Evolutionary conservation across 2,888 invertebrate genomes (phyloP).

Genomic region (Cenopis cana): DNA sequence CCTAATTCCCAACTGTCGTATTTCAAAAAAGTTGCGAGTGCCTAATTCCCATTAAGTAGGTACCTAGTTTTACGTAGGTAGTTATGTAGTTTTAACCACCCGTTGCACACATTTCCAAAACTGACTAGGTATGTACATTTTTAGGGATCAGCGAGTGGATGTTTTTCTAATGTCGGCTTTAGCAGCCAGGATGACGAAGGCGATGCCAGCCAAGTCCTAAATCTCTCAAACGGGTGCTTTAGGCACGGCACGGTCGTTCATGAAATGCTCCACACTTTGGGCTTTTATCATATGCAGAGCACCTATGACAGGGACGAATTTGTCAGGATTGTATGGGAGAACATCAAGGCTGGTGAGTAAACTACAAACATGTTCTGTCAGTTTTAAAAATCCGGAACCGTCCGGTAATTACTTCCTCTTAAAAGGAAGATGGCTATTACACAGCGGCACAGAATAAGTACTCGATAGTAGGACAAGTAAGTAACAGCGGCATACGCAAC

Average conservation of each 20-base stretch:
- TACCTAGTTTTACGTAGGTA: too few relatives aligned
- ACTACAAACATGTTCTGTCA: background rate
- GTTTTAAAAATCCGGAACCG: too few relatives aligned
- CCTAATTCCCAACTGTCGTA: too few relatives aligned
- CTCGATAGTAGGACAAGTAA: too few relatives aligned
- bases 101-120: background rate
- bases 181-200: slow-evolving; percentile 58
- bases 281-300: slow-evolving; percentile 94
- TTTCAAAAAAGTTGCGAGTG: too few relatives aligned
- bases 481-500: too few relatives aligned
- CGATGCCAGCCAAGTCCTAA: slow-evolving; percentile 73
- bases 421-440: too few relatives aligned
- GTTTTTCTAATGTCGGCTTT: slow-evolving; percentile 77
- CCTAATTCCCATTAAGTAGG: too few relatives aligned
- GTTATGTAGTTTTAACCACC: background rate
- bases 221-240: slow-evolving; percentile 84
- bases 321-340: slow-evolving; percentile 90
- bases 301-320: slow-evolving; percentile 91
- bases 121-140: slow-evolving; percentile 5
- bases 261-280: slow-evolving; percentile 92
- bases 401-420: too few relatives aligned
- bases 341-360: slow-evolving; percentile 85
- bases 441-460: too few relatives aligned
- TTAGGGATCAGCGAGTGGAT: slow-evolving; percentile 88
- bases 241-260: slow-evolving; percentile 88